Evolutionary conservation across 2,888 invertebrate species (phyloP), one percentile per base, ranked within the genome.

Genomic region (Leptinotarsa juncta): DNA sequence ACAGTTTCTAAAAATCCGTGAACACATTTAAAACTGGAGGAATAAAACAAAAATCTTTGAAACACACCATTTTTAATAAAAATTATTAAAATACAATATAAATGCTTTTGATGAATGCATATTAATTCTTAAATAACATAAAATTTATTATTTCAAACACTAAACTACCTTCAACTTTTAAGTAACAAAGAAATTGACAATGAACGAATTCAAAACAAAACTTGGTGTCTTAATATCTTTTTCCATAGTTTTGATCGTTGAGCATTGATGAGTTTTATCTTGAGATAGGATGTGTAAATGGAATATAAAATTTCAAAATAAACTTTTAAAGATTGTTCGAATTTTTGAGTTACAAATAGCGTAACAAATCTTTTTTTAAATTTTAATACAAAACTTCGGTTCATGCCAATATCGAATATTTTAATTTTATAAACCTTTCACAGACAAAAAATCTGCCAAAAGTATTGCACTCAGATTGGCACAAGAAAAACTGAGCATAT

Each of bases 21-120:
- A n/a, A 42, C 10, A 42, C 2, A 42, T 10, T 3, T 4, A 12
- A n/a, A 53, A 18, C 16, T 65, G 55, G n/a, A 7, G 4, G 67
- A 80, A 76, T 74, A 66, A 77, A 78, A 77, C 72, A 75, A 78
- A 70, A 57, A 42, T 51, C 53, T 74, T 77, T 79, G 90, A 91
- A 92, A 91, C 91, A 91, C 91, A 91, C 91, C 91, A 91, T 91
- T 91, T 91, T 91, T 91, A 92, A 92, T 91, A 91, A 91, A 91
- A 92, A 92, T 91, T 91, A 91, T 91, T 91, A 91, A 91, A 91
- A 91, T 87, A 87, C 86, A 87, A 90, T 91, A 90, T 91, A 91
- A 91, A 91, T 91, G 91, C 91, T 91, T 90, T 80, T 80, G 77
- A 75, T 80, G 79, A 80, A 79, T 78, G 79, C 78, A 79, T 76